Evolutionary conservation across 2,888 invertebrate species (phyloP).

Genomic region (Drosophila macrospina): DNA sequence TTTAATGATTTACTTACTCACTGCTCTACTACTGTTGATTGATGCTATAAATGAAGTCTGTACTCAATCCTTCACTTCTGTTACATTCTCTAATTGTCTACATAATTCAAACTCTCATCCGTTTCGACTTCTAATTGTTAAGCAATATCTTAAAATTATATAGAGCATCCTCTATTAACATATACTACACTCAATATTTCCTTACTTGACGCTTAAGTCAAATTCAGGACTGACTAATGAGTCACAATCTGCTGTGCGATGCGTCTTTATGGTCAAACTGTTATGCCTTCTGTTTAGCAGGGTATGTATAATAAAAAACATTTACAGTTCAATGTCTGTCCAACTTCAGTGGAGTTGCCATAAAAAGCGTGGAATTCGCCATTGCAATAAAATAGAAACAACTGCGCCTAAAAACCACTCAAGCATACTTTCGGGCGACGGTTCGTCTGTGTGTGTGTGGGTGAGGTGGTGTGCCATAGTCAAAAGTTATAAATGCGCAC

Average conservation of each 20-base stretch:
- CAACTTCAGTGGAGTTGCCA: constrained; percentile 73
- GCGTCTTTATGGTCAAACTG: constrained; percentile 25
- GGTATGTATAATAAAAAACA: constrained; percentile 42
- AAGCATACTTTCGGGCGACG: constrained; percentile 60
- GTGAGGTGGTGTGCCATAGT: constrained; percentile 51
- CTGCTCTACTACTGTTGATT: no score
- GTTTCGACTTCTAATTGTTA: neutral
- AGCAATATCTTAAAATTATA: neutral
- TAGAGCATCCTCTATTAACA: no score
- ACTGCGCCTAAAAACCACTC: constrained; percentile 79
- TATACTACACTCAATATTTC: neutral
- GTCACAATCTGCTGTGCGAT: neutral
- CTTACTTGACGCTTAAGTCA: constrained; percentile 1
- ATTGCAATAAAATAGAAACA: constrained; percentile 73
- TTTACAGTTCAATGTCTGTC: constrained; percentile 72
- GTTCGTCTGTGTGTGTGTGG: neutral
- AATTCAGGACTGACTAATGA: neutral
- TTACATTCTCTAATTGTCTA: neutral
- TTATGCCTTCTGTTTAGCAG: constrained; percentile 43
- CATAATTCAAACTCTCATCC: neutral
- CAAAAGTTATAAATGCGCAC: constrained; percentile 67
- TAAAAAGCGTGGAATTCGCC: constrained; percentile 70
- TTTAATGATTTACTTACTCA: no score
- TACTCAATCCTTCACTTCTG: neutral
- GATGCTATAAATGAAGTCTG: neutral